These are phyloP conservation scores for Oryctes rhinoceros DNA, from an alignment of 1,140 invertebrate species.

Conservation along the genomic window DNA sequence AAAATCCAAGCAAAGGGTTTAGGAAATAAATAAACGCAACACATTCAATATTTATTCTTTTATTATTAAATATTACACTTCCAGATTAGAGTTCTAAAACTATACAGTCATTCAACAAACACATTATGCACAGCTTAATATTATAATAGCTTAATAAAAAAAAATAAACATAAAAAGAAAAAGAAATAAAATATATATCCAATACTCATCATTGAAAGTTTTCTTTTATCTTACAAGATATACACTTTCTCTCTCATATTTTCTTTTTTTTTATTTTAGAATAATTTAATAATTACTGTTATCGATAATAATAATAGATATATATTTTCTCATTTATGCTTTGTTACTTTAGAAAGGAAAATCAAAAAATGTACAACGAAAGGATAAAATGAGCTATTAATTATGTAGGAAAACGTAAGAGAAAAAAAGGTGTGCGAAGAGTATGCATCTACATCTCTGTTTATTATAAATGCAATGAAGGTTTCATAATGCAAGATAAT, in stretches of 20 bases:
- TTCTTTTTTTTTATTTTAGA: not conserved
- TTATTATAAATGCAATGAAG: conserved; percentile 36
- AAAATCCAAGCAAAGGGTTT: too few species aligned
- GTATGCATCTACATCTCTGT: not conserved
- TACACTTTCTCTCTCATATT: not conserved
- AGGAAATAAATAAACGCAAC: not conserved
- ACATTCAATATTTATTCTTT: conserved; percentile 36
- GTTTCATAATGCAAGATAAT: not conserved
- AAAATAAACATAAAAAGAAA: conserved; percentile 36
- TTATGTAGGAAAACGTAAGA: not conserved
- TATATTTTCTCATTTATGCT: conserved; percentile 6
- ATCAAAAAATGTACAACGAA: not conserved
- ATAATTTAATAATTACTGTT: conserved; percentile 27
- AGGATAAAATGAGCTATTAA: not conserved
- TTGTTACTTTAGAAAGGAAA: not conserved
- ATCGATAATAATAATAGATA: not conserved
- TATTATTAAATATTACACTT: conserved; percentile 43
- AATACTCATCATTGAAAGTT: conserved; percentile 20
- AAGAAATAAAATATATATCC: conserved; percentile 39
- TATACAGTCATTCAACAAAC: conserved; percentile 43
- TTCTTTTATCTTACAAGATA: not conserved
- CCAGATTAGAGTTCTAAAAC: conserved; percentile 42
- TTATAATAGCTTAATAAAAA: conserved; percentile 29
- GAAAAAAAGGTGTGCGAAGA: conserved; percentile 13
- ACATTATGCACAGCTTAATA: conserved; percentile 42